Evolutionary conservation across 2,888 invertebrate genomes (phyloP), one percentile per base, ranked within the genome.

Genomic region (Ferrisia virgata): DNA sequence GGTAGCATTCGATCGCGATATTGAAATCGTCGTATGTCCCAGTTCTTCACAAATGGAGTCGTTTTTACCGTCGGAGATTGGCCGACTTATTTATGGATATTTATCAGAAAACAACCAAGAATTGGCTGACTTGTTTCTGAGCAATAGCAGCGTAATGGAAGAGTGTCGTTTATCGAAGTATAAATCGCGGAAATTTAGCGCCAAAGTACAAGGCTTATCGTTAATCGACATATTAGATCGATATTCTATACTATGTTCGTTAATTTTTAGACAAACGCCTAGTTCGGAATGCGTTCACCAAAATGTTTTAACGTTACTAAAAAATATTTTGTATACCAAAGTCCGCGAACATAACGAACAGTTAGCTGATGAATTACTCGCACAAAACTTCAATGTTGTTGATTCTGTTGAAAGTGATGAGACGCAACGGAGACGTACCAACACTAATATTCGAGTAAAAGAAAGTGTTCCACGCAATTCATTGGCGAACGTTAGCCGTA

Each of bases 61-160:
- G 8, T 72, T 83, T 33, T 18, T 83, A 33, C 83, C 83, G 1
- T 83, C 83, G 43, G 83, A 83, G 31, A 47, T 83, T n/a, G 83
- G 83, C 25, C 40, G 83, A 28, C 18, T 83, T n/a, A 83, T 83
- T 8, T 83, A 83, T 47, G 83, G 83, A 6, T 83, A 83, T 47
- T 43, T 83, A 18, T 40, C 40, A 1, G 18, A 36, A 13, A 15
- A 28, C 25, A 43, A 72, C 22, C 28, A 47, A 40, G 76, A 83
- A 31, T 40, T 83, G 39, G 83, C 83, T 22, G 76, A 83, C n/a
- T 40, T n/a, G 33, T 83, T 83, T 31, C 36, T 83, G 18, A 83
- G 33, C 9, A 40, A n/a, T 8, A 43, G 83, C 22, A 47, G 22
- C 22, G 69, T 72, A 0, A 76, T 83, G 83, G 40, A 72, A 36